phyloP scores from a whole-genome alignment of 2,113 vertebrate species.

The Todiramphus chloris region DNA sequence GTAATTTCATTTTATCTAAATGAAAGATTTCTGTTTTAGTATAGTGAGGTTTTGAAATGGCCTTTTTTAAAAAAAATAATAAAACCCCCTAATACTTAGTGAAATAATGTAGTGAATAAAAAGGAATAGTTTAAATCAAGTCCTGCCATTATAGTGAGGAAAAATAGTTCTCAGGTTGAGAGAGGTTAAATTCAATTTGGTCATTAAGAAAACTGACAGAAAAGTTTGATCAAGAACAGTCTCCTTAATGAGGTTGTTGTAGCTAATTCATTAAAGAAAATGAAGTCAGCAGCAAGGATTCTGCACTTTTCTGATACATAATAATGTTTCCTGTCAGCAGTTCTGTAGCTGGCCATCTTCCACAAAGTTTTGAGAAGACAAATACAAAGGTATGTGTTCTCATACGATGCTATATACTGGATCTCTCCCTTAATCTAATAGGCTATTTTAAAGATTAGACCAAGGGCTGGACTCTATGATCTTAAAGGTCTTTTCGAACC shows the following conservation, averaged over 20 bases:
- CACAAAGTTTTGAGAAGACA: not conserved
- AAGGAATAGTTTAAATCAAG: slow-evolving; percentile 17
- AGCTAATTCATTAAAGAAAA: not conserved
- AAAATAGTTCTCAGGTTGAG: not conserved
- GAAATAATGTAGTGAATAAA: not conserved
- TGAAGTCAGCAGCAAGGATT: not conserved
- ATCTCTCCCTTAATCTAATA: not conserved
- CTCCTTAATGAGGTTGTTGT: not conserved
- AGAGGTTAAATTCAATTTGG: slow-evolving; percentile 9
- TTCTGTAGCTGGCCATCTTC: not conserved
- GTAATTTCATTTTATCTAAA: not conserved
- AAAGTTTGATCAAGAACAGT: slow-evolving; percentile 13
- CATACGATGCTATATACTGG: not conserved
- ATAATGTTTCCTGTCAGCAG: not conserved
- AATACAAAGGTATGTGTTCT: not conserved
- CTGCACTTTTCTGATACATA: not conserved
- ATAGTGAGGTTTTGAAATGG: not conserved
- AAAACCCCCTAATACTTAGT: not conserved
- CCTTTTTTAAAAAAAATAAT: too few relatives aligned
- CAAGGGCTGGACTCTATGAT: not conserved
- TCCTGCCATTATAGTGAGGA: not conserved
- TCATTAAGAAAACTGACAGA: slow-evolving; percentile 32
- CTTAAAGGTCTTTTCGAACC: not conserved
- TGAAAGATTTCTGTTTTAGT: not conserved
- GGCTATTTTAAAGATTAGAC: not conserved